Conservation (phyloP, 2,888 invertebrate genomes). For the Drosophila demipolita region DNA sequence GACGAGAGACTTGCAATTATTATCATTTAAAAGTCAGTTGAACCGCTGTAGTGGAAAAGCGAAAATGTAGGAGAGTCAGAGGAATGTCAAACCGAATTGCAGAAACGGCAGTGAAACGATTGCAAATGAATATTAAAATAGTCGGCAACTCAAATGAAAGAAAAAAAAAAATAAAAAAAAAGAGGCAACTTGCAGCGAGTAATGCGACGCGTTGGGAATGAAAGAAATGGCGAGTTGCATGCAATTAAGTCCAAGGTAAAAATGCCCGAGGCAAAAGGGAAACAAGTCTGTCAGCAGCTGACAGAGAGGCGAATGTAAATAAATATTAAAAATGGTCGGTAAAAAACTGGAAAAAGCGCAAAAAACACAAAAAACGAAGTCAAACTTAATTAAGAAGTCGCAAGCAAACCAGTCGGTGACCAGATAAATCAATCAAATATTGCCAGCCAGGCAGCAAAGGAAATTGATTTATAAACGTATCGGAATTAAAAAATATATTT, state of each 20-base stretch:
- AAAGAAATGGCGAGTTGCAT: neutral
- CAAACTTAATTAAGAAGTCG: conserved; percentile 54
- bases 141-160: neutral
- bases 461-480: conserved; percentile 48
- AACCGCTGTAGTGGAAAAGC: neutral
- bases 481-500: neutral
- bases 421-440: conserved; percentile 51
- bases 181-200: neutral
- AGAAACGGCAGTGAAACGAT: conserved; percentile 1
- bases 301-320: conserved; percentile 46
- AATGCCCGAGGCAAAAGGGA: conserved; percentile 16
- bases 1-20: neutral
- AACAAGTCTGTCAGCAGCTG: conserved; percentile 28
- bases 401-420: conserved; percentile 7
- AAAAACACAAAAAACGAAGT: conserved; percentile 21
- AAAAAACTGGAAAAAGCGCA: conserved; percentile 10
- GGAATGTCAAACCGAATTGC: conserved; percentile 1
- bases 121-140: conserved; percentile 30
- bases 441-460: conserved; percentile 22
- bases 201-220: neutral
- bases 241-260: conserved; percentile 43
- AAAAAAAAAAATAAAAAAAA: no score
- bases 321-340: conserved; percentile 51
- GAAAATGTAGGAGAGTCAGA: neutral
- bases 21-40: neutral